Percentiles rank a stretch among this genome's conserved stretches.
Conservation (phyloP, 2,888 invertebrate species). For the Eupelmus urozonus region DNA sequence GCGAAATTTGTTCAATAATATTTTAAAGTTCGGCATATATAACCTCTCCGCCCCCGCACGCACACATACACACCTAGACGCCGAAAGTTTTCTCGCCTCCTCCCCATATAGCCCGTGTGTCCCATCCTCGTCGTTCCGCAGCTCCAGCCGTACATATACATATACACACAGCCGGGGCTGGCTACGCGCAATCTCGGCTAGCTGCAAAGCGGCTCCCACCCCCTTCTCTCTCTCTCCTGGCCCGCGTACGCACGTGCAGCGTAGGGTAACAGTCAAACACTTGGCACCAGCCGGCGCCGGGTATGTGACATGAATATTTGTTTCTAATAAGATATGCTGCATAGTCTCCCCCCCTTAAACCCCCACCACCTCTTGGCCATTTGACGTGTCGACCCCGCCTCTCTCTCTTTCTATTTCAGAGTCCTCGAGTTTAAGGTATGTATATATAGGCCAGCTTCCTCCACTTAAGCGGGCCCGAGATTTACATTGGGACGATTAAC, state of each 20-base stretch:
- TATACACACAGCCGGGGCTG: slow-evolving; percentile 18
- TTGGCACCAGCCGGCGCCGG: slow-evolving; percentile 77
- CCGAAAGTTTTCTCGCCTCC: slow-evolving; percentile 61
- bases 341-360: slow-evolving; percentile 59
- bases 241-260: slow-evolving; percentile 73
- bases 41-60: too few relatives aligned
- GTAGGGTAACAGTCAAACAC: slow-evolving; percentile 76
- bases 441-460: too few relatives aligned
- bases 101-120: slow-evolving; percentile 9
- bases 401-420: slow-evolving; percentile 1
- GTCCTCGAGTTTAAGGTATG: too few relatives aligned
- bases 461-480: slow-evolving; percentile 47
- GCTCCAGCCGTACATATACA: slow-evolving; percentile 2
- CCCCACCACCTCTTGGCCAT: slow-evolving; percentile 61
- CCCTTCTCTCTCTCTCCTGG: slow-evolving; percentile 18
- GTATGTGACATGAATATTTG: slow-evolving; percentile 78
- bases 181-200: slow-evolving; percentile 31
- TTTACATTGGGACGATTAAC: slow-evolving; percentile 70
- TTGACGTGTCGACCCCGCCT: slow-evolving; percentile 66
- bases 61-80: slow-evolving; percentile 59
- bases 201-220: not conserved
- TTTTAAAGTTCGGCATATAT: slow-evolving; percentile 70
- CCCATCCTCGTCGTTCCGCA: slow-evolving; percentile 25
- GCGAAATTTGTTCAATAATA: slow-evolving; percentile 71
- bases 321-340: slow-evolving; percentile 77